These are phyloP conservation scores for Alces alces DNA, from an alignment of 2,113 vertebrate species.

Conservation along the genomic window DNA sequence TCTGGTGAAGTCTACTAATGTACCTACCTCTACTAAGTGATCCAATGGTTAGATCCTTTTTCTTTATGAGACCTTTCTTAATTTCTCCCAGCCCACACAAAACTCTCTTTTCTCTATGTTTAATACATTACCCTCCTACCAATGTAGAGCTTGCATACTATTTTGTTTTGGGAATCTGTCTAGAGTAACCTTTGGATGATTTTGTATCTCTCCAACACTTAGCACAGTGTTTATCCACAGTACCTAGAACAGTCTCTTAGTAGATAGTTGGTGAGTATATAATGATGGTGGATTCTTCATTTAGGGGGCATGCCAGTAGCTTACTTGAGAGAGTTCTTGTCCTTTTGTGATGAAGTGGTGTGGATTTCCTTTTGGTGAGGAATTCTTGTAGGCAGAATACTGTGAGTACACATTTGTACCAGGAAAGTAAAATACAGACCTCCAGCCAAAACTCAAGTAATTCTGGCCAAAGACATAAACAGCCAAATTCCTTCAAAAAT, in stretches of 20 bases:
- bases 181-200: neutral
- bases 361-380: neutral
- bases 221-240: neutral
- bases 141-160: neutral
- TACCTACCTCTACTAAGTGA: neutral
- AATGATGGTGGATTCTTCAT: neutral
- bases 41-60: neutral
- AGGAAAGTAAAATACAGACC: slow-evolving; percentile 45
- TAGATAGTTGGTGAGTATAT: neutral
- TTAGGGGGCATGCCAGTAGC: neutral
- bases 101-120: neutral
- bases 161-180: neutral
- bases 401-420: neutral
- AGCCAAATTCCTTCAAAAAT: slow-evolving; percentile 36
- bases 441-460: slow-evolving; percentile 48
- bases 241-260: neutral
- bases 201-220: neutral
- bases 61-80: neutral
- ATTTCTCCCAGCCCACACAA: neutral
- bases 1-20: neutral
- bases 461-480: slow-evolving; percentile 47
- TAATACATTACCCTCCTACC: neutral
- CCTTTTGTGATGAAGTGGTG: neutral
- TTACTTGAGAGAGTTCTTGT: neutral
- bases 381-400: neutral